A percentile compares a stretch with the other conserved stretches of the same genome.
Evolutionary conservation across 2,113 vertebrate genomes (phyloP).

Genomic region (Mohoua ochrocephala): DNA sequence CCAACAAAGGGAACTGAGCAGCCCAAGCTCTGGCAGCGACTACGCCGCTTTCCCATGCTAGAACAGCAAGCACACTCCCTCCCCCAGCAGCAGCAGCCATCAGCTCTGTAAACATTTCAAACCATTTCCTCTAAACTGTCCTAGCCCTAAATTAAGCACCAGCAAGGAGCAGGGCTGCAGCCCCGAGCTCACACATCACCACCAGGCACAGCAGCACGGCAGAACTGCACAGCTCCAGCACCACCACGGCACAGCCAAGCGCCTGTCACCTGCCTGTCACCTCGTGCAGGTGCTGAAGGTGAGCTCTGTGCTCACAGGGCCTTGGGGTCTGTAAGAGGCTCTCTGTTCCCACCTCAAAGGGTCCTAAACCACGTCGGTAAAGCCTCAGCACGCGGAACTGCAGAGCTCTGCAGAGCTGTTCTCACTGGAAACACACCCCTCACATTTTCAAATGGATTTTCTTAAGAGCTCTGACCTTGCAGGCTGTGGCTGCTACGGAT

Average conservation of each 20-base stretch:
- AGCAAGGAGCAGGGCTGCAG: neutral
- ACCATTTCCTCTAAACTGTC: neutral
- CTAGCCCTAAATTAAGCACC: neutral
- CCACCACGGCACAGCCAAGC: neutral
- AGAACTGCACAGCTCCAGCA: neutral
- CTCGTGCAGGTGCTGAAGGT: neutral
- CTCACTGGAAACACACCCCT: neutral
- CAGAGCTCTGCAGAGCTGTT: constrained; percentile 28
- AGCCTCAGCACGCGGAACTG: neutral
- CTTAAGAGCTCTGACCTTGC: constrained; percentile 10
- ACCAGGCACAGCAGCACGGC: neutral
- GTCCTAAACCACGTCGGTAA: neutral
- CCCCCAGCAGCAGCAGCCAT: neutral
- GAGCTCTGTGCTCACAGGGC: neutral
- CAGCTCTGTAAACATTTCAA: neutral
- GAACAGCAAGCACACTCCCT: neutral
- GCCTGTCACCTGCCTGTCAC: neutral
- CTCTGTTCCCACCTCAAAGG: neutral
- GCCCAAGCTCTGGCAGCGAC: neutral
- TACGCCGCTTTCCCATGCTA: fast-evolving
- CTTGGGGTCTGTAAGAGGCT: neutral
- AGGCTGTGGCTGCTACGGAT: constrained; percentile 1
- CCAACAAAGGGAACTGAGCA: neutral
- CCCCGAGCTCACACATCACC: neutral
- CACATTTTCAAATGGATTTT: constrained; percentile 4